Base-by-base conservation (phyloP, 1,140 invertebrate species). In the Camponotus pennsylvanicus region DNA sequence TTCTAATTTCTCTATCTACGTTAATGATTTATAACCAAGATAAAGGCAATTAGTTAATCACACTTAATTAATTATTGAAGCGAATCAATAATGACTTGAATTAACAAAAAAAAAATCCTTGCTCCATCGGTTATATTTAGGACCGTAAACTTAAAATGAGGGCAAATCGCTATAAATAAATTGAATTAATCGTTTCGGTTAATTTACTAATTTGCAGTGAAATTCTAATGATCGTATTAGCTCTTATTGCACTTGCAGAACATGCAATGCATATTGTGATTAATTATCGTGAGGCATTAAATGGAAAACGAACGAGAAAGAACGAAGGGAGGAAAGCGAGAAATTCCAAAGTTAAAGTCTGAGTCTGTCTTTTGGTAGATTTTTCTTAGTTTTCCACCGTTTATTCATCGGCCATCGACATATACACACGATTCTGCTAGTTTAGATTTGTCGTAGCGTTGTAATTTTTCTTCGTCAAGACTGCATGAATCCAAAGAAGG, bases 401-500 rank as follows among this genome's bases (percentile, higher is more conserved):
- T 42, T 32, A 57, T 69, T 40, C 69, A 49, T 61, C 88, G 42
- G 34, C 61, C 21, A 21, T 18, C 79, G 49, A 27, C 3, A 52
- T 18, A 52, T 55, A 15, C 13, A n/a, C 42, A 40, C 85, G 32
- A 55, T 27, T 55, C 40, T 77, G 64, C 70, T 76, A 79, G 71
- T 69, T 83, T 83, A 83, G 55, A 27, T 42, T 49, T 34, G 69
- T 70, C 77, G 27, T 80, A 69, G 66, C 77, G 69, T 85, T 52
- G 64, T 82, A 63, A 75, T 83, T 86, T 90, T 85, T 76, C 88
- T 90, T 91, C 89, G 89, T 90, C 92, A 94, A 95, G 94, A 95
- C 94, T 95, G 94, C 93, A 88, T 92, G 61, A 92, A 94, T 94
- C 94, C 93, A 95, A 94, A 95, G 94, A 95, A 93, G 91, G 90